These are phyloP conservation scores for Nasonia longicornis DNA, from an alignment of 1,140 invertebrate species.

Conservation along the genomic window DNA sequence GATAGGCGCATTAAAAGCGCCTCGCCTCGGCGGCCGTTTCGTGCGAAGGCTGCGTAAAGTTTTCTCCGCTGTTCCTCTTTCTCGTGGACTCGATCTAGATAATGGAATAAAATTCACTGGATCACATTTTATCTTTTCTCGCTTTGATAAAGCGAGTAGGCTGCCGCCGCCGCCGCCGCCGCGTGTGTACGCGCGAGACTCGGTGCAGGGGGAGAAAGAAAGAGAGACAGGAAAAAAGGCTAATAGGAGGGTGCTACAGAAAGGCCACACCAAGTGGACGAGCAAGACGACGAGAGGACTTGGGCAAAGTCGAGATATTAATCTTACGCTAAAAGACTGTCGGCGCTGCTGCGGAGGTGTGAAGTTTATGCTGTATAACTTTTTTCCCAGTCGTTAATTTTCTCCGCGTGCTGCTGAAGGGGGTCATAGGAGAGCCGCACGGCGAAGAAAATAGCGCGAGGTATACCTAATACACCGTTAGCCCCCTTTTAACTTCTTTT, in stretches of 20 bases:
- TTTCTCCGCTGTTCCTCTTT: not conserved
- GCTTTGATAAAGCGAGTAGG: slow-evolving; percentile 11
- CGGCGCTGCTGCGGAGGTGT: slow-evolving; percentile 11
- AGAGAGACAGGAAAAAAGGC: slow-evolving; percentile 18
- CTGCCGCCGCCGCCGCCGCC: too few species aligned
- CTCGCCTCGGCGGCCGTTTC: slow-evolving; percentile 18
- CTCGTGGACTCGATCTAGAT: slow-evolving; percentile 35
- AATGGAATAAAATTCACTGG: slow-evolving; percentile 42
- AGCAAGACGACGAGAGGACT: not conserved
- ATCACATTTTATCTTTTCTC: slow-evolving; percentile 37
- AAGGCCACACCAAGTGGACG: not conserved
- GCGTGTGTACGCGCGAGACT: not conserved
- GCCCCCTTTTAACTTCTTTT: slow-evolving; percentile 13
- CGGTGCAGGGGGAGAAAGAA: not conserved
- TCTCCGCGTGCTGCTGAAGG: not conserved
- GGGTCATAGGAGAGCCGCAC: not conserved
- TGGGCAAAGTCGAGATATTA: slow-evolving; percentile 32
- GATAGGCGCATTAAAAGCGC: slow-evolving; percentile 41
- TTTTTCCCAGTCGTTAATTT: slow-evolving; percentile 31
- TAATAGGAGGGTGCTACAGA: not conserved
- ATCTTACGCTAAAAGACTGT: slow-evolving; percentile 40
- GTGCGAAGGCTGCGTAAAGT: slow-evolving; percentile 40
- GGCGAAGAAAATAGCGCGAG: not conserved
- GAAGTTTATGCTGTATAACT: slow-evolving; percentile 34
- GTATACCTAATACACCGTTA: not conserved